Conservation (phyloP, 2,113 vertebrate species). For the Galbula dea region DNA sequence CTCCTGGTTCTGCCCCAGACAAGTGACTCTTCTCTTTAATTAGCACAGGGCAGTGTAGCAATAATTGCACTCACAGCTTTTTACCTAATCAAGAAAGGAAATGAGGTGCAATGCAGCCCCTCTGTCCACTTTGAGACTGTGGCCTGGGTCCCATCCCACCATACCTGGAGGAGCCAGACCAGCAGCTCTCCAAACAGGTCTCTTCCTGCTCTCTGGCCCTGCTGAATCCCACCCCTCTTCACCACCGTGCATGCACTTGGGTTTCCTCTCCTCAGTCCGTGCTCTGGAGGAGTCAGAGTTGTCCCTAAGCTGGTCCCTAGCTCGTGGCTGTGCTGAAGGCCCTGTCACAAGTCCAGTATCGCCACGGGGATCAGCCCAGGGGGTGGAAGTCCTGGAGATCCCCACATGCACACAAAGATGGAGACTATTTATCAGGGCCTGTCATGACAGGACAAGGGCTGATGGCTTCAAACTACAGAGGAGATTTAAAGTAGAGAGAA, state of each 20-base stretch:
- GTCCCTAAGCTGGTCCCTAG: neutral
- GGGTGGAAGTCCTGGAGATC: neutral
- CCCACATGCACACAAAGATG: neutral
- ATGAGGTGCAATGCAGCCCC: neutral
- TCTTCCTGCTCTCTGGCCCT: fast-evolving
- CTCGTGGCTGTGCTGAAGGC: neutral
- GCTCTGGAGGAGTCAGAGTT: neutral
- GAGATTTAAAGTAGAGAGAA: no score
- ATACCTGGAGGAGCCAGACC: neutral
- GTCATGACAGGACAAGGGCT: no score
- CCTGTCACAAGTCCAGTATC: neutral
- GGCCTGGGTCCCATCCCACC: neutral
- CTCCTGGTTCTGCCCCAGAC: neutral
- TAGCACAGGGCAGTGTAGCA: neutral
- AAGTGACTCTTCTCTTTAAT: neutral
- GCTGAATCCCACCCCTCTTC: no score
- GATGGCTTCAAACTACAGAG: no score
- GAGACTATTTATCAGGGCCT: no score
- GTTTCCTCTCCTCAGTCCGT: neutral
- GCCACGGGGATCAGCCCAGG: fast-evolving
- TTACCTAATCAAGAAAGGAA: neutral
- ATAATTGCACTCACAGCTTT: neutral
- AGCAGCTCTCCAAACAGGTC: neutral
- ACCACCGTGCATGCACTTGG: fast-evolving
- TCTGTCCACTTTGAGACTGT: neutral